Conservation (phyloP, 2,888 invertebrate species). For the Ormia ochracea region DNA sequence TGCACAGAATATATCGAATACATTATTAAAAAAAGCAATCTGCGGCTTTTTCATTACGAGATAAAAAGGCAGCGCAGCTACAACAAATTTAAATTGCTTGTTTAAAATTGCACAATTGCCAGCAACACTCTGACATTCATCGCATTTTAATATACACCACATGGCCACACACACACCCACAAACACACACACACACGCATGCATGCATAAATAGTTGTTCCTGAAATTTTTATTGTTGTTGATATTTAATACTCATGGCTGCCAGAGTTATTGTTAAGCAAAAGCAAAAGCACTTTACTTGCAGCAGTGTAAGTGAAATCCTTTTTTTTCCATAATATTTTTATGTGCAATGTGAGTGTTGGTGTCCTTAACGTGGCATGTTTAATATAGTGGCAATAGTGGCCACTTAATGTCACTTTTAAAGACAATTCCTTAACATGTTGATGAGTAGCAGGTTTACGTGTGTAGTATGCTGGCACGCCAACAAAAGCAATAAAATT, state of each 20-base stretch:
- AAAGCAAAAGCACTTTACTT: constrained; percentile 14
- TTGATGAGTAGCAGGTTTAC: constrained; percentile 1
- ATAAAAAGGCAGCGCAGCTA: constrained; percentile 39
- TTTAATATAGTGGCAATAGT: constrained; percentile 51
- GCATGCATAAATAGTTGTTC: not conserved
- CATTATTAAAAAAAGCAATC: not conserved
- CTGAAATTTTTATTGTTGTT: constrained; percentile 20
- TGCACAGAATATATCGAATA: not conserved
- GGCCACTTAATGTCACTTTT: constrained; percentile 54
- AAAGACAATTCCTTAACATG: constrained; percentile 28
- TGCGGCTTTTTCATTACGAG: constrained; percentile 31
- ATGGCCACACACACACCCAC: not conserved
- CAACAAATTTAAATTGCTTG: constrained; percentile 22
- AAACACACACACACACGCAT: not conserved
- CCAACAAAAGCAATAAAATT: no score
- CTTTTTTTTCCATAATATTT: not conserved
- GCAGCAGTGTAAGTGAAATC: not conserved
- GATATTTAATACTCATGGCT: constrained; percentile 27
- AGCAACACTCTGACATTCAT: constrained; percentile 3
- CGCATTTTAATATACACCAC: constrained; percentile 9
- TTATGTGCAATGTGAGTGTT: not conserved
- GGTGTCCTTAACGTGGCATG: constrained; percentile 3
- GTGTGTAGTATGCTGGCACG: not conserved
- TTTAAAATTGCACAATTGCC: constrained; percentile 31
- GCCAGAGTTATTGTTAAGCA: constrained; percentile 1